A percentile compares a stretch with the other conserved stretches of the same genome.
phyloP scores from a whole-genome alignment of 2,113 vertebrate species.

The Toxotes jaculatrix region DNA sequence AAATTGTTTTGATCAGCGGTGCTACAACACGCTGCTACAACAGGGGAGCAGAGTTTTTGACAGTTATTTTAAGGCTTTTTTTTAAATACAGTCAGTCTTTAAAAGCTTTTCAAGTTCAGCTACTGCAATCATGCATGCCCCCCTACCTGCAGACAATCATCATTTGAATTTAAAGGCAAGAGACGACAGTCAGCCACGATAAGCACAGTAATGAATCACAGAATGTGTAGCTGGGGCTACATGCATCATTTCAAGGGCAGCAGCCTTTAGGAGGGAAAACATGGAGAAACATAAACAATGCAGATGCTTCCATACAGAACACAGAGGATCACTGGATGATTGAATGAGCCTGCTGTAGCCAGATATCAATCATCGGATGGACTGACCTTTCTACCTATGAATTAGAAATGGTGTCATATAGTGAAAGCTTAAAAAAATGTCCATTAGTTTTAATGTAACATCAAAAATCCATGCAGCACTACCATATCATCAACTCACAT shows the following conservation, averaged over 20 bases:
- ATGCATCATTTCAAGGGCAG: constrained; percentile 13
- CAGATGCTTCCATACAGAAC: background rate
- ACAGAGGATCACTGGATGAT: background rate
- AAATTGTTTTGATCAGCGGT: background rate
- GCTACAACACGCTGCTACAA: background rate
- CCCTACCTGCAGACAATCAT: background rate
- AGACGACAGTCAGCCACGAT: constrained; percentile 15
- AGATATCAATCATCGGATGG: background rate
- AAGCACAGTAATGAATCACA: constrained; percentile 11
- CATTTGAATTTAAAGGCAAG: constrained; percentile 4
- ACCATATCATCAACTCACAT: background rate
- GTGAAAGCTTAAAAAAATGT: background rate
- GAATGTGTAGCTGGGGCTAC: background rate
- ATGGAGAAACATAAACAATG: background rate
- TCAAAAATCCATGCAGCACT: background rate
- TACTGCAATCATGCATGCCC: background rate
- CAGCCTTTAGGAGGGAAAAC: constrained; percentile 15
- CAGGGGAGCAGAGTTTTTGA: background rate
- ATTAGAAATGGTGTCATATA: background rate
- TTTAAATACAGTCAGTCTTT: background rate
- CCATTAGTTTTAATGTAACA: background rate
- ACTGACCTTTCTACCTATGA: background rate
- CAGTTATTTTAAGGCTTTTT: background rate
- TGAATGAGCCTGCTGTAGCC: background rate
- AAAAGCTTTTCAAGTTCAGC: constrained; percentile 3